A percentile compares a stretch with the other conserved stretches of the same genome.
These are phyloP conservation scores for Meteorus colon DNA, from an alignment of 2,888 invertebrate genomes.

Conservation along the genomic window DNA sequence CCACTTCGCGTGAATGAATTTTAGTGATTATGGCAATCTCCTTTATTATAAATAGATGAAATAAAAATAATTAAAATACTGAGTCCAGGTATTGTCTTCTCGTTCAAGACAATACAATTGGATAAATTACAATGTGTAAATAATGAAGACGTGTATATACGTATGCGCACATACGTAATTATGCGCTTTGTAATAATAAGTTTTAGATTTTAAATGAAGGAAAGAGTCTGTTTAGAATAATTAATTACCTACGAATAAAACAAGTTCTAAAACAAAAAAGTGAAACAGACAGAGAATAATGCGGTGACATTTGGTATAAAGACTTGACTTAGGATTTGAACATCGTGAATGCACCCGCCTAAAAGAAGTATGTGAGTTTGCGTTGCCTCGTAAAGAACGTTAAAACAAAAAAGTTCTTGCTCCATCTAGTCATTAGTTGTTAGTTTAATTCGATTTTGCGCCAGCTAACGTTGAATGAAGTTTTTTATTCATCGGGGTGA, in stretches of 20 bases:
- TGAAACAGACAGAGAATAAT: constrained; percentile 20
- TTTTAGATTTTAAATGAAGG: constrained; percentile 57
- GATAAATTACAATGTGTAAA: constrained; percentile 56
- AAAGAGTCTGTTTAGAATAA: constrained; percentile 40
- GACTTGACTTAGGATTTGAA: constrained; percentile 11
- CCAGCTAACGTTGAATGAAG: constrained; percentile 37
- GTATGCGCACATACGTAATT: constrained; percentile 59
- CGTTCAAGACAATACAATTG: constrained; percentile 10
- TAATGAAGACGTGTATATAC: constrained; percentile 59
- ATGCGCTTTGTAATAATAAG: constrained; percentile 57
- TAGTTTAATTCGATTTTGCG: constrained; percentile 53
- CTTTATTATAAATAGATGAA: constrained; percentile 17
- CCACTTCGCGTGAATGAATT: background rate
- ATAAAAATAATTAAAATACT: constrained; percentile 29
- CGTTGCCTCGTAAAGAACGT: constrained; percentile 34
- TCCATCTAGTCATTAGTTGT: constrained; percentile 69
- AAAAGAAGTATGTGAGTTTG: constrained; percentile 39
- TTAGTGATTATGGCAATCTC: constrained; percentile 26
- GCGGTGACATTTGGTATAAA: constrained; percentile 8
- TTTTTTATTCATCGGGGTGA: constrained; percentile 4
- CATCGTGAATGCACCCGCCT: constrained; percentile 32
- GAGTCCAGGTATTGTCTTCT: constrained; percentile 30
- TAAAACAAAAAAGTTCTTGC: constrained; percentile 58
- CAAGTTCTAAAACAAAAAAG: constrained; percentile 27
- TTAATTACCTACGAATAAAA: constrained; percentile 26